These are phyloP conservation scores for Hyperoodon ampullatus DNA, from an alignment of 2,113 vertebrate species.

Conservation along the genomic window DNA sequence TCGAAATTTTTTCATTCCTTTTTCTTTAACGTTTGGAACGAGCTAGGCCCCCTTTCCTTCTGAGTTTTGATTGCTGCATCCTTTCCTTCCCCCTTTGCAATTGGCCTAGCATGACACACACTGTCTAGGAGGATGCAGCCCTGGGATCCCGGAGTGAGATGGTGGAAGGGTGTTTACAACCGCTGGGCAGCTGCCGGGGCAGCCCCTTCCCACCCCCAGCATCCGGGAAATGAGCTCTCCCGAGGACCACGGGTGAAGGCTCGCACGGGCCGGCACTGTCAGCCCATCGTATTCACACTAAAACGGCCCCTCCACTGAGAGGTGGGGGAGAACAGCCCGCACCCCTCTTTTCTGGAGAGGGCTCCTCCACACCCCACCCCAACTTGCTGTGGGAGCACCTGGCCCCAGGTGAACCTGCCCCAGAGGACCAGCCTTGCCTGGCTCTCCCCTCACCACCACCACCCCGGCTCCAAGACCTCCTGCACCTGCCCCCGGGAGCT, in stretches of 20 bases:
- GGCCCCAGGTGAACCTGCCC: neutral
- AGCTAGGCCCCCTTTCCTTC: constrained; percentile 70
- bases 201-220: constrained; percentile 60
- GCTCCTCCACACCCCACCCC: neutral
- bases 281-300: neutral
- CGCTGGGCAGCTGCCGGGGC: constrained; percentile 64
- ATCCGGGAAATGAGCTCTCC: constrained; percentile 74
- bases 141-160: constrained; percentile 70
- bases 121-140: constrained; percentile 87
- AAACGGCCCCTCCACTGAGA: neutral
- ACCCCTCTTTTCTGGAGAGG: neutral
- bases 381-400: neutral
- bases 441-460: neutral
- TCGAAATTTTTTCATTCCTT: constrained; percentile 55
- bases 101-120: constrained; percentile 87
- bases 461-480: neutral
- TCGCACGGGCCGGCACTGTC: constrained; percentile 14
- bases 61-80: constrained; percentile 84
- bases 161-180: constrained; percentile 57
- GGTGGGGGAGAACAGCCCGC: too few relatives aligned
- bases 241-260: neutral
- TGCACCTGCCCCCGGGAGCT: constrained; percentile 73
- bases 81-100: constrained; percentile 82
- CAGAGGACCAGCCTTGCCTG: neutral
- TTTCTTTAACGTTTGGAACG: constrained; percentile 82